A percentile compares a stretch with the other conserved stretches of the same genome.
These are phyloP conservation scores for Rotaria sp. DNA, from an alignment of 2,888 invertebrate genomes.

Conservation along the genomic window DNA sequence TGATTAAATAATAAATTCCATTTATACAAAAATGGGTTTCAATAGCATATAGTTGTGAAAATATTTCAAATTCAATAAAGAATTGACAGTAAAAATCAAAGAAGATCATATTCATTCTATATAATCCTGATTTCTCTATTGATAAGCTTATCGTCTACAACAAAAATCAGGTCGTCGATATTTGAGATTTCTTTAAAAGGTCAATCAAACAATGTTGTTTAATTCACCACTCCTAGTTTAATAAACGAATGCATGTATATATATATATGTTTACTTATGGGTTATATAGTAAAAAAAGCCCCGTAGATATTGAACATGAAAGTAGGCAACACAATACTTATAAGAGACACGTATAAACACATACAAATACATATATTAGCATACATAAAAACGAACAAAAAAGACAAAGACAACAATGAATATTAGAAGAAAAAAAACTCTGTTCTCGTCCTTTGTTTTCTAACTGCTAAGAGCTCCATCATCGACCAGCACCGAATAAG, in stretches of 20 bases:
- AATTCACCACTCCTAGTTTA: not conserved
- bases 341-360: not conserved
- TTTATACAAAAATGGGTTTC: not conserved
- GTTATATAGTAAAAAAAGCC: not conserved
- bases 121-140: not conserved
- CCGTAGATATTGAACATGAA: not conserved
- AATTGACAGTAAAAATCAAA: not conserved
- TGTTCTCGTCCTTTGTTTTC: not conserved
- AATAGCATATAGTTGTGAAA: not conserved
- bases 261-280: not conserved
- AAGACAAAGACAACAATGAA: not conserved
- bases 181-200: not conserved
- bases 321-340: not conserved
- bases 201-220: not conserved
- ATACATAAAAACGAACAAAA: not conserved
- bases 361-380: not conserved
- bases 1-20: not conserved
- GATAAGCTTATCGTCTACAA: not conserved
- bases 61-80: not conserved
- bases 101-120: not conserved
- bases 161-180: not conserved
- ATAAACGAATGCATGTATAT: not conserved
- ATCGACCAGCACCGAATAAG: conserved; percentile 13
- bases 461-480: not conserved
- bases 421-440: not conserved